Conservation (phyloP, 2,113 vertebrate genomes). For the Pogona vitticeps region DNA sequence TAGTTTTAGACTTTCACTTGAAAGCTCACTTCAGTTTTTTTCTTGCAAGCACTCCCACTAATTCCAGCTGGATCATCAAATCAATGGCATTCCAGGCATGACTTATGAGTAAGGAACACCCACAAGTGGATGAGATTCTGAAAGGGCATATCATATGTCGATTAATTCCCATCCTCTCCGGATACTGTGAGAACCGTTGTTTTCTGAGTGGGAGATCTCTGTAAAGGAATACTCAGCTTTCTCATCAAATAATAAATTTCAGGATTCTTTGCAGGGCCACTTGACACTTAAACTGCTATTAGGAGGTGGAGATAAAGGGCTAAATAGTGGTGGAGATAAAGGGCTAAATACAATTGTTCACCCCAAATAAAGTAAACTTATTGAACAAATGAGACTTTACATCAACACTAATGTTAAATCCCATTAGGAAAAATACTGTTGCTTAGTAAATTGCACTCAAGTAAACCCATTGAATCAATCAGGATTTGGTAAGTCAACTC, state of each 20-base stretch:
- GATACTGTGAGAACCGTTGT: neutral
- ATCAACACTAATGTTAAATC: too few species aligned
- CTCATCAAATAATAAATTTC: neutral
- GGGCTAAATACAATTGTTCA: too few species aligned
- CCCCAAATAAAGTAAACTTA: too few species aligned
- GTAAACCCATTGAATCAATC: too few species aligned
- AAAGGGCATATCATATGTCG: neutral
- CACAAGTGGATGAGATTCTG: neutral
- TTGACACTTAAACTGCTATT: neutral
- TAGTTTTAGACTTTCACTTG: neutral
- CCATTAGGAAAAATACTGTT: too few species aligned
- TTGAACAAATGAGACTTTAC: too few species aligned
- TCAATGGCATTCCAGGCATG: fast-evolving
- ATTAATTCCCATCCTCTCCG: neutral
- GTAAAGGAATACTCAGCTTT: neutral
- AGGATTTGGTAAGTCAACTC: too few species aligned
- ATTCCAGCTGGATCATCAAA: slow-evolving; percentile 18
- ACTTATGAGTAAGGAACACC: fast-evolving
- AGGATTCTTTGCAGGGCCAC: neutral
- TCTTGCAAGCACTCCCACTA: neutral
- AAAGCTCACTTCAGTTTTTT: slow-evolving; percentile 9
- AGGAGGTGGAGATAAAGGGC: neutral
- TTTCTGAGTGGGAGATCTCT: neutral
- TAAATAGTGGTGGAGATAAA: too few species aligned
- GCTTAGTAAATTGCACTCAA: too few species aligned